These are phyloP conservation scores for Pygoscelis antarcticus DNA, from an alignment of 2,113 vertebrate genomes.

Conservation along the genomic window DNA sequence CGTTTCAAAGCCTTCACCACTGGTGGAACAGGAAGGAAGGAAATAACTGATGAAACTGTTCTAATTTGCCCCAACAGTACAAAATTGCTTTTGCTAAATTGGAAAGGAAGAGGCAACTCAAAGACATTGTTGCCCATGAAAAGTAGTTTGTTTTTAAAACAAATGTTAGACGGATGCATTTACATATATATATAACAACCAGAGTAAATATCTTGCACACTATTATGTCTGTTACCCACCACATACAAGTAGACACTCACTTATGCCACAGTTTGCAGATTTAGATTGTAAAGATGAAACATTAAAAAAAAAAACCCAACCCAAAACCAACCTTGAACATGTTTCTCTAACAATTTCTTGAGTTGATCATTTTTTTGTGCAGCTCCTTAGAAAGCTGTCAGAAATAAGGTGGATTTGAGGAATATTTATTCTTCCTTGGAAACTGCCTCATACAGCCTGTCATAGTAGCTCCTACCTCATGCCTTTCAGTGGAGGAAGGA, in stretches of 20 bases:
- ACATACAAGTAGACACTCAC: neutral
- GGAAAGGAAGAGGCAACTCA: neutral
- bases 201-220: neutral
- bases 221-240: neutral
- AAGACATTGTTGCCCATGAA: neutral
- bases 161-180: neutral
- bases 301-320: neutral
- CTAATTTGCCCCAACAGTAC: neutral
- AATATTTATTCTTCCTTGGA: neutral
- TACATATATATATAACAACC: neutral
- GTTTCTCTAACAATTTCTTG: neutral
- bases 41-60: slow-evolving; percentile 25
- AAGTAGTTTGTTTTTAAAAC: neutral
- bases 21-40: slow-evolving; percentile 30
- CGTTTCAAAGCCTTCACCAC: neutral
- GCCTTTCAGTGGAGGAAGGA: neutral
- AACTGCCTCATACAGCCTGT: neutral
- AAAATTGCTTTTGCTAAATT: neutral
- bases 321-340: neutral
- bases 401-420: neutral
- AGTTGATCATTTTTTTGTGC: neutral
- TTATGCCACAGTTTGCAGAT: neutral
- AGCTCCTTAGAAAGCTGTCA: neutral
- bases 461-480: neutral
- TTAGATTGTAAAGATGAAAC: neutral